Base-by-base conservation (phyloP, 2,797 vertebrate genomes). In the Coreius guichenoti region DNA sequence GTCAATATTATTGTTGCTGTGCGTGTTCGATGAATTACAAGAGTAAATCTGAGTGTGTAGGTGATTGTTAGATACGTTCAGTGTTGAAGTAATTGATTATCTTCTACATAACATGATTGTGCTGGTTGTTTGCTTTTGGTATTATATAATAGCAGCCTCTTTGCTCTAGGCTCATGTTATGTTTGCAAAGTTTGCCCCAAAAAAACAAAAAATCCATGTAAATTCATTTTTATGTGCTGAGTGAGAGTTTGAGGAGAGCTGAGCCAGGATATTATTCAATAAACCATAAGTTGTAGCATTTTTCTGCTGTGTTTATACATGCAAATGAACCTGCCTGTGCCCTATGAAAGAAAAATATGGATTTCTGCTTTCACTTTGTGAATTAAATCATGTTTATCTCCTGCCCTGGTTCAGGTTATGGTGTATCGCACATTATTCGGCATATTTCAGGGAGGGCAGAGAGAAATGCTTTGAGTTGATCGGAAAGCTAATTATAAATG, bases 311-410 rank as follows among this genome's bases (percentile, higher is more conserved):
- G 14, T 54, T 75, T 54, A 67, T 76, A 45, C 39, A 49, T 83
- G 45, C 39, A 65, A 70, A 75, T 49, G n/a, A 82, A 63, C 39
- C 13, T 31, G 79, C 51, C 23, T 54, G 19, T 70, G 49, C 13
- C 13, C n/a, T 72, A 7, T 12, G 14, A 61, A 45, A 23, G 69
- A 49, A 23, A 80, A 58, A 54, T 12, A 47, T 47, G 12, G 19
- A 73, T 77, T 77, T 77, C 23, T 61, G 8, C 54, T 74, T 82
- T 49, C 13, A 74, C 29, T 82, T 13, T 49, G 26, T 31, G 36
- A 82, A 73, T 61, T 16, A 17, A 73, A 47, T 47, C 43, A 47
- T 17, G 51, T 73, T 58, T 19, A n/a, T 56, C 26, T 13, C 17
- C n/a, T 69, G 47, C 8, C 36, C 19, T 8, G 21, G 12, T 45